Percentiles rank a stretch among this genome's conserved stretches.
These are phyloP conservation scores for Fragum fragum DNA, from an alignment of 2,888 invertebrate genomes.

Conservation along the genomic window DNA sequence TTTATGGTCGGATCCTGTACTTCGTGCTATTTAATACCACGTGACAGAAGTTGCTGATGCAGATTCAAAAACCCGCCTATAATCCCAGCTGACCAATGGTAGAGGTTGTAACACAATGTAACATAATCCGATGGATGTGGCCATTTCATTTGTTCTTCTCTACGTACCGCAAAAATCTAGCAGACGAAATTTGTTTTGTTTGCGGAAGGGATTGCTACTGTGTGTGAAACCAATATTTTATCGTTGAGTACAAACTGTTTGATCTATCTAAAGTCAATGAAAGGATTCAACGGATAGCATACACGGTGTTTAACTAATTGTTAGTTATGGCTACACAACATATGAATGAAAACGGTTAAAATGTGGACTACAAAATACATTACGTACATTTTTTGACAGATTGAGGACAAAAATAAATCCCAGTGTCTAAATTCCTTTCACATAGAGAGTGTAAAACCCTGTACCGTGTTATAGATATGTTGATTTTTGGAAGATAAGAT, in stretches of 20 bases:
- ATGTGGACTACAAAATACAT: background rate
- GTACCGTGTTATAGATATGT: background rate
- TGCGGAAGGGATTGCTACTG: background rate
- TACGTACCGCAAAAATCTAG: background rate
- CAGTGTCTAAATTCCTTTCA: background rate
- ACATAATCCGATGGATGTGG: constrained; percentile 11
- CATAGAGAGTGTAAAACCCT: background rate
- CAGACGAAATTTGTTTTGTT: constrained; percentile 1
- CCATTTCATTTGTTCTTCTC: constrained; percentile 6
- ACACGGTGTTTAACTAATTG: too few species aligned
- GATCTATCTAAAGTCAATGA: background rate
- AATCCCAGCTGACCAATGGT: constrained; percentile 41
- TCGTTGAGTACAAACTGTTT: too few species aligned
- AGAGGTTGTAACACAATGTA: constrained; percentile 37
- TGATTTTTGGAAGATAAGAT: background rate
- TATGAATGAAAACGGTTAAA: background rate
- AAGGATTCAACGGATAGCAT: background rate
- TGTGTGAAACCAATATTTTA: background rate
- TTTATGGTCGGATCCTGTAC: too few species aligned
- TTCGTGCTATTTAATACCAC: too few species aligned
- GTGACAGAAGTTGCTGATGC: background rate
- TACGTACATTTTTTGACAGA: background rate
- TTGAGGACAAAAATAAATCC: background rate
- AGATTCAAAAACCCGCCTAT: background rate
- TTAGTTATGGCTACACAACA: background rate